Base-by-base conservation (phyloP, 2,888 invertebrate species). In the Trissolcus brochymenae region DNA sequence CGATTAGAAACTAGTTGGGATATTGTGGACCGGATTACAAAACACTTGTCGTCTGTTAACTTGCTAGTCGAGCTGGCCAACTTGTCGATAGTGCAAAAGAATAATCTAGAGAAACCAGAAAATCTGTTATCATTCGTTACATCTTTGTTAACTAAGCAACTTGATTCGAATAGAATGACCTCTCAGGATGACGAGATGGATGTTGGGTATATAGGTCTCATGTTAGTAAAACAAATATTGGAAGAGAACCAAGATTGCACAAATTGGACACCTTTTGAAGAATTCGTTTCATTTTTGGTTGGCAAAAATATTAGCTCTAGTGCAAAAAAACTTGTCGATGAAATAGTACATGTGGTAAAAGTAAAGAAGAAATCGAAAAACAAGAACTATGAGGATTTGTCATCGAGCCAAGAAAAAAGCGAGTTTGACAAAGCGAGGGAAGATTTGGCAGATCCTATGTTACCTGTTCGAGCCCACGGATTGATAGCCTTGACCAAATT, bases 391-490 rank as follows among this genome's bases (percentile, higher is more conserved):
- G 78, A 82, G 14, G 88, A 89, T 78, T 71, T 88, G 14, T 82
- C 84, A 6, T 41, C 81, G 6, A 77, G 80, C 11, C 82, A 82
- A 29, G 79, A 79, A 19, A 83, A 86, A 75, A 90, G 91, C 60
- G 89, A 90, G 51, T 93, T 92, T 83, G 91, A 92, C 72, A 90
- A 91, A 82, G 95, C 94, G 0, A 85, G 95, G 65, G 88, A 91
- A 60, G 93, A 95, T 87, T 90, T 94, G 17, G 92, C 92, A 83
- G 94, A 95, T 90, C 91, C 93, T 25, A 86, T 95, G 68, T 87
- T 96, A 55, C 96, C 96, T n/a, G 92, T 94, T 0, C 91, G 94
- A 86, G 96, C 94, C 11, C 96, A 96, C 89, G 96, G 94, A 6
- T 90, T 96, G 43, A 92, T 96, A 81, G 90, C 92, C 57, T 88